phyloP scores from a whole-genome alignment of 2,888 invertebrate genomes.

The Icerya purchasi region DNA sequence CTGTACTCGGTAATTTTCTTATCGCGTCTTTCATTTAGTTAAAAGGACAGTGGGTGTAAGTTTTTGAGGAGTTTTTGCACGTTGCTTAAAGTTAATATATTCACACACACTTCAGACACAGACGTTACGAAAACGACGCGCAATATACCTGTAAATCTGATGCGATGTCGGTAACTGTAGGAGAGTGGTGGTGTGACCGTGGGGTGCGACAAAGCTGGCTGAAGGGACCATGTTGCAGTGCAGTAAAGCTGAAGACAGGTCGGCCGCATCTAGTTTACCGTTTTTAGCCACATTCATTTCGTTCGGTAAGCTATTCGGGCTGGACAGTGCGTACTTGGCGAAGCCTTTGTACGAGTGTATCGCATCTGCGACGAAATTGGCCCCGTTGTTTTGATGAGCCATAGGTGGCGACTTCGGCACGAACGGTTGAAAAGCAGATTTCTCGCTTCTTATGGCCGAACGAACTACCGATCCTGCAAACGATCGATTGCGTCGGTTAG shows the following conservation, averaged over 20 bases:
- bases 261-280: slow-evolving; percentile 5
- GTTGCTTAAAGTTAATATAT: too few species aligned
- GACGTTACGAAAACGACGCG: too few species aligned
- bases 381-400: slow-evolving; percentile 16
- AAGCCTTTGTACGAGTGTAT: not conserved
- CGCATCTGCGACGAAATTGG: slow-evolving; percentile 3
- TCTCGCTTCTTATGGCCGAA: not conserved
- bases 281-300: not conserved
- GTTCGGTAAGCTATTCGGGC: not conserved
- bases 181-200: slow-evolving; percentile 7
- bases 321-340: not conserved
- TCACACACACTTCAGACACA: too few species aligned
- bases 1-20: too few species aligned
- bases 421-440: slow-evolving; percentile 10
- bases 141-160: slow-evolving; percentile 9
- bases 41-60: too few species aligned
- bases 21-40: too few species aligned
- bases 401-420: slow-evolving; percentile 14
- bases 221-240: slow-evolving; percentile 8
- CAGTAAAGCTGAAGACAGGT: slow-evolving; percentile 1
- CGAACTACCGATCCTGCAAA: too few species aligned
- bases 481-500: too few species aligned
- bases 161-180: slow-evolving; percentile 9
- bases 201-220: not conserved
- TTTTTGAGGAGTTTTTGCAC: too few species aligned